Evolutionary conservation across 2,113 vertebrate species (phyloP).

Genomic region (Podocnemis expansa): DNA sequence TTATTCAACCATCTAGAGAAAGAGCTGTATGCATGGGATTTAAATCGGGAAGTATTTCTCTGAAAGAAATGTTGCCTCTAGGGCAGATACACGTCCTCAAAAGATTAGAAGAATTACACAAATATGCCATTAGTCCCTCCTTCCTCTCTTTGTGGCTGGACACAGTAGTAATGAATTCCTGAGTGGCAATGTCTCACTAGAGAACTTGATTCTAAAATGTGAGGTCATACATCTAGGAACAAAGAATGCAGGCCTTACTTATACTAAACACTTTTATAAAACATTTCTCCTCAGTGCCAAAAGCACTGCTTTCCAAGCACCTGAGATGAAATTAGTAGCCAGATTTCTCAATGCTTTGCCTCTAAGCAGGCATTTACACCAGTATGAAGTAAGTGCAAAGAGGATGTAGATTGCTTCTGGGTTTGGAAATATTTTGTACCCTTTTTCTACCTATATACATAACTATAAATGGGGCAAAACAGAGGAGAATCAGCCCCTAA

Average conservation of each 20-base stretch:
- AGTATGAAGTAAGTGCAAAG: background rate
- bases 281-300: background rate
- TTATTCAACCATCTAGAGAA: background rate
- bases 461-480: too few relatives aligned
- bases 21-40: constrained; percentile 30
- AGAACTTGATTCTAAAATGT: background rate
- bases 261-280: background rate
- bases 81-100: constrained; percentile 26
- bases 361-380: background rate
- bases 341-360: background rate
- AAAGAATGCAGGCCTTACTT: background rate
- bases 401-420: background rate
- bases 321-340: background rate
- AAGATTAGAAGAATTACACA: constrained; percentile 47
- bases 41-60: constrained; percentile 34
- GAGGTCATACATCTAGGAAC: background rate
- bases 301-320: background rate
- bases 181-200: background rate
- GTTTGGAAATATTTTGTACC: background rate
- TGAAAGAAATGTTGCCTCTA: constrained; percentile 5
- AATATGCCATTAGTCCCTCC: constrained; percentile 46
- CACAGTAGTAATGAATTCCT: background rate
- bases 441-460: too few relatives aligned
- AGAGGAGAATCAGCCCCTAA: too few relatives aligned
- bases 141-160: background rate